Evolutionary conservation across 1,140 invertebrate species (phyloP).

Genomic region (Bombus consobrinus): DNA sequence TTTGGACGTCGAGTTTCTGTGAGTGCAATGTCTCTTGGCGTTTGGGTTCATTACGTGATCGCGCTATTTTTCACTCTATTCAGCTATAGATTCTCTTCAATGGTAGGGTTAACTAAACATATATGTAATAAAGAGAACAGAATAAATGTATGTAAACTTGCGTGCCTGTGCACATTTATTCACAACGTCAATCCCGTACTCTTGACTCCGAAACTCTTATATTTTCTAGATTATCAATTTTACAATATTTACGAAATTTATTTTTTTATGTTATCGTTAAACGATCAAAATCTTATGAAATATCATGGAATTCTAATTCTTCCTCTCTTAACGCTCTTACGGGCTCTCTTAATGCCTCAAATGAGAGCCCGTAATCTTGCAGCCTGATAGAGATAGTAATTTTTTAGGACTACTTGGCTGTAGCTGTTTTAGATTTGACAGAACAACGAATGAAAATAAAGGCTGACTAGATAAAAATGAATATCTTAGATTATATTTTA

Average conservation of each 20-base stretch:
- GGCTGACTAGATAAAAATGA: too few relatives aligned
- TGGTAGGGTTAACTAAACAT: constrained; percentile 62
- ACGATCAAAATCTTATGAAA: constrained; percentile 44
- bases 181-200: constrained; percentile 12
- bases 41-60: constrained; percentile 30
- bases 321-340: constrained; percentile 6
- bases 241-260: not conserved
- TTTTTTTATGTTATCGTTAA: not conserved
- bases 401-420: too few relatives aligned
- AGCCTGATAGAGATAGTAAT: too few relatives aligned
- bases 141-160: constrained; percentile 64
- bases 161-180: constrained; percentile 30
- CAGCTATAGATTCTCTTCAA: constrained; percentile 61
- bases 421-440: too few relatives aligned
- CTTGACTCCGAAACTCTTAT: not conserved
- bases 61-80: constrained; percentile 53
- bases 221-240: not conserved
- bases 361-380: too few relatives aligned
- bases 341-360: too few relatives aligned
- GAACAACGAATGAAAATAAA: too few relatives aligned
- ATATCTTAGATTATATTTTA: too few relatives aligned
- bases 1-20: constrained; percentile 19
- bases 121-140: constrained; percentile 63
- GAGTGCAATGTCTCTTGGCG: constrained; percentile 18
- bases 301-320: constrained; percentile 77